Percentiles rank a stretch among this genome's conserved stretches.
Evolutionary conservation across 2,888 invertebrate genomes (phyloP).

Genomic region (Synergus japonicus): DNA sequence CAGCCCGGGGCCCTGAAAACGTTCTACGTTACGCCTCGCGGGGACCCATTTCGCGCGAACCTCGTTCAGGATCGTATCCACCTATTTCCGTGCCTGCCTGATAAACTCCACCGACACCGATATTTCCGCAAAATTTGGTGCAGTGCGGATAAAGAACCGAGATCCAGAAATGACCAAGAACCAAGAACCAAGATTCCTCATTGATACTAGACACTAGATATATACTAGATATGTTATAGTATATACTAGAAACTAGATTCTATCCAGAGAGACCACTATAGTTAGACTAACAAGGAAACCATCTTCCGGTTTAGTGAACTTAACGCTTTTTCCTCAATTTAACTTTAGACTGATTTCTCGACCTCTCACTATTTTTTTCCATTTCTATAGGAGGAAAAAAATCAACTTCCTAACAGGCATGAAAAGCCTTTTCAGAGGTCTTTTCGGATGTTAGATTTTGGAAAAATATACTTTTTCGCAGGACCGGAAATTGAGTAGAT

Average conservation of each 20-base stretch:
- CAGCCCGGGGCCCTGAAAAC: conserved; percentile 74
- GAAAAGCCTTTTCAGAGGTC: not conserved
- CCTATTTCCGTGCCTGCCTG: conserved; percentile 44
- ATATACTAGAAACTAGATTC: too few relatives aligned
- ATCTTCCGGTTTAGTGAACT: conserved; percentile 31
- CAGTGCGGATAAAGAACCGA: conserved; percentile 47
- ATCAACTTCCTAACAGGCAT: conserved; percentile 5
- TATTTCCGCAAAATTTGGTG: conserved; percentile 49
- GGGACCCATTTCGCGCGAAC: conserved; percentile 74
- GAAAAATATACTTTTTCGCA: not conserved
- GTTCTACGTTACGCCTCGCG: conserved; percentile 74
- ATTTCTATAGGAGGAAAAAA: not conserved
- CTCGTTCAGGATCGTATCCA: conserved; percentile 54
- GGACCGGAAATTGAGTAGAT: too few relatives aligned
- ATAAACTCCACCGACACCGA: conserved; percentile 46
- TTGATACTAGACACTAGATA: not conserved
- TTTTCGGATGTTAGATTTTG: not conserved
- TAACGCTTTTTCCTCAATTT: conserved; percentile 26
- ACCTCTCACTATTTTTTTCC: conserved; percentile 7
- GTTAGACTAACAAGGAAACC: conserved; percentile 15
- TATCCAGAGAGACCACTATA: not conserved
- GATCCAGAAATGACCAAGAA: conserved; percentile 1
- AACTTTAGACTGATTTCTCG: not conserved
- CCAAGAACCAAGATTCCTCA: not conserved
- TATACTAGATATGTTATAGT: too few relatives aligned